Base-by-base conservation (phyloP, 2,888 invertebrate genomes). In the Sarcophaga carnaria region DNA sequence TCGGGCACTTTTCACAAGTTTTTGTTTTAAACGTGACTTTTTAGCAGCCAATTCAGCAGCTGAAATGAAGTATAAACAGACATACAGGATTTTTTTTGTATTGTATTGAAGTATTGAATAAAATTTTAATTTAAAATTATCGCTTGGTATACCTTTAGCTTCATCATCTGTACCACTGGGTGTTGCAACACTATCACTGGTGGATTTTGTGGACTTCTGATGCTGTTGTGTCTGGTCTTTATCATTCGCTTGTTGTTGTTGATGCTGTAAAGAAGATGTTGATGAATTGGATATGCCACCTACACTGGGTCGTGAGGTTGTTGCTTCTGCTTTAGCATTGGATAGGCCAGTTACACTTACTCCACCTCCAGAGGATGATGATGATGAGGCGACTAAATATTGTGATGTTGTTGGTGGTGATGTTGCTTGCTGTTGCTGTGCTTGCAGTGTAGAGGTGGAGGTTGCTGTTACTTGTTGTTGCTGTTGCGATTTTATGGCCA, bases 1-100 rank as follows among this genome's bases (percentile, higher is more conserved):
- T 17, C 97, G 95, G 8, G 97, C 97, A 75, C 97, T 95, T 93
- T 97, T 97, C 93, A 97, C 97, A 45, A 97, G 92, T 89, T 96
- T 96, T 72, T 97, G 97, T 91, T 96, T 96, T 22, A 96, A 95
- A 17, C 95, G 94, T 60, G 95, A 96, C 91, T 96, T 96, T 83
- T 96, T 96, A 5, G 95, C 95, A 86, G 95, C 94, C 86, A 95
- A 93, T 90, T 95, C 95, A 59, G 95, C 95, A 67, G 94, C 93
- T 92, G 25, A 63, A 72, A 76, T 27, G 12, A 37, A 54, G 77
- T 59, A 81, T 11, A 82, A 86, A 81, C 2, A 47, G 20, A 47
- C 25, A 22, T 60, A 10, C 37, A 10, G 37, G 10, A 37, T 37
- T 10, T 10, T 37, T 37, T 37, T 37, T 37, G 8, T 2, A 37